Evolutionary conservation across 2,888 invertebrate species (phyloP).

Genomic region (Ischnus inquisitorius): DNA sequence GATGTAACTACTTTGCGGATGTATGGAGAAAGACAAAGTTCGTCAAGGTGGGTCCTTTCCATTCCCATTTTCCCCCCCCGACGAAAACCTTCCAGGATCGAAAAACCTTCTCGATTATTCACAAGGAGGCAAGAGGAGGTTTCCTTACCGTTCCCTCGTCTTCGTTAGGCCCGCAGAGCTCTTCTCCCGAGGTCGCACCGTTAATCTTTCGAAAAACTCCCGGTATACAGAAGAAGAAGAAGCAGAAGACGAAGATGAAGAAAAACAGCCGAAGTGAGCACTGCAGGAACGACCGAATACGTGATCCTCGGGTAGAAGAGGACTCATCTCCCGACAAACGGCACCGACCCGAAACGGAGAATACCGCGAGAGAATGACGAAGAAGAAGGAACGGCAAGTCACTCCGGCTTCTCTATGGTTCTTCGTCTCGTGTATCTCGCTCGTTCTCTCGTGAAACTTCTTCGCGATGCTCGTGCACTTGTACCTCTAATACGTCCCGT

Average conservation of each 20-base stretch:
- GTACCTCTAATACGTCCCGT: conserved; percentile 59
- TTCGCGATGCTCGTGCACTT: conserved; percentile 44
- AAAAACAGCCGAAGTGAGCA: conserved; percentile 53
- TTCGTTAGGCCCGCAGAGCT: conserved; percentile 42
- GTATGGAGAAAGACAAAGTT: conserved; percentile 25
- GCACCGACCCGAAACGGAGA: conserved; percentile 38
- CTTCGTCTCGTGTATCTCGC: conserved; percentile 20
- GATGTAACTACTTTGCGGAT: neutral
- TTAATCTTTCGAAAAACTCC: conserved; percentile 63
- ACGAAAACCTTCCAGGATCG: neutral
- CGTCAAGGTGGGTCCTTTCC: conserved; percentile 24
- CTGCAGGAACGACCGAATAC: conserved; percentile 25
- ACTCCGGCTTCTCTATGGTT: conserved; percentile 43
- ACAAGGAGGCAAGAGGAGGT: conserved; percentile 20
- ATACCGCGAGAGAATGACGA: conserved; percentile 24
- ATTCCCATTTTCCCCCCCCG: neutral
- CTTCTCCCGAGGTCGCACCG: conserved; percentile 60
- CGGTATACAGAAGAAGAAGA: conserved; percentile 32
- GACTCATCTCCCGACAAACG: conserved; percentile 64
- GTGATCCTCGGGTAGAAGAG: conserved; percentile 26
- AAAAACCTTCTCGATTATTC: conserved; percentile 50
- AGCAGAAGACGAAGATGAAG: conserved; percentile 39
- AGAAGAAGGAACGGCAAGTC: conserved; percentile 64
- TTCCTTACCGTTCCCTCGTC: neutral
- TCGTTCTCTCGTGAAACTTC: conserved; percentile 45